phyloP scores from a whole-genome alignment of 2,113 vertebrate genomes.

The Lagopus leucura region DNA sequence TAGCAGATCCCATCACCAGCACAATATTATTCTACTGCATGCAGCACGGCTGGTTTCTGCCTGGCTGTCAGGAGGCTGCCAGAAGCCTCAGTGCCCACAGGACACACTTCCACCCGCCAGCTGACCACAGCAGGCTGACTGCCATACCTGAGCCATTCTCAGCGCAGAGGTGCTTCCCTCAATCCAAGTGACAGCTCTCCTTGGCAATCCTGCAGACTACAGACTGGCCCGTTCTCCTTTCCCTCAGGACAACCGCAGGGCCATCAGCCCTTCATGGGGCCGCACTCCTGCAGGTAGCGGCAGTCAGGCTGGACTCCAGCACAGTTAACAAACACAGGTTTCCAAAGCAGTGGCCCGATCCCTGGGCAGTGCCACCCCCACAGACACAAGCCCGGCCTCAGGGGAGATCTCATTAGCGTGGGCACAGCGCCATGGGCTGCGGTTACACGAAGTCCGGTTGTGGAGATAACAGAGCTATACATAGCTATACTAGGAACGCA shows the following conservation, averaged over 20 bases:
- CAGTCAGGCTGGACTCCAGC: not conserved
- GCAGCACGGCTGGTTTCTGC: not conserved
- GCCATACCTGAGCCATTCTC: not conserved
- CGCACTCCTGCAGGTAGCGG: not conserved
- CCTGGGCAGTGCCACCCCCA: not conserved
- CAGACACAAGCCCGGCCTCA: conserved; percentile 12
- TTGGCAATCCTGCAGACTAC: not conserved
- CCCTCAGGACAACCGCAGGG: not conserved
- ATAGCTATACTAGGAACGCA: conserved; percentile 53
- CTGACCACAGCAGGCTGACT: not conserved
- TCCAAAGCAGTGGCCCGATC: conserved; percentile 1
- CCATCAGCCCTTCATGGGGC: not conserved
- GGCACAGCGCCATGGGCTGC: conserved; percentile 49
- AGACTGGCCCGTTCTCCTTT: not conserved
- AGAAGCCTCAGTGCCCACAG: not conserved
- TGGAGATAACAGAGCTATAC: conserved; percentile 66
- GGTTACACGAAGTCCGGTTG: conserved; percentile 31
- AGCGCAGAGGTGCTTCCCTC: not conserved
- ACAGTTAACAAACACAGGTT: not conserved
- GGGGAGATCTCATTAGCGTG: conserved; percentile 36
- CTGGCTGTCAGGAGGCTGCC: fast-evolving
- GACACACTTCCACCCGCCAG: not conserved
- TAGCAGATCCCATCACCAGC: not conserved
- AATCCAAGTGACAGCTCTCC: not conserved
- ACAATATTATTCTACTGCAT: not conserved